Evolutionary conservation across 2,888 invertebrate species (phyloP).

Genomic region (Acronicta alni): DNA sequence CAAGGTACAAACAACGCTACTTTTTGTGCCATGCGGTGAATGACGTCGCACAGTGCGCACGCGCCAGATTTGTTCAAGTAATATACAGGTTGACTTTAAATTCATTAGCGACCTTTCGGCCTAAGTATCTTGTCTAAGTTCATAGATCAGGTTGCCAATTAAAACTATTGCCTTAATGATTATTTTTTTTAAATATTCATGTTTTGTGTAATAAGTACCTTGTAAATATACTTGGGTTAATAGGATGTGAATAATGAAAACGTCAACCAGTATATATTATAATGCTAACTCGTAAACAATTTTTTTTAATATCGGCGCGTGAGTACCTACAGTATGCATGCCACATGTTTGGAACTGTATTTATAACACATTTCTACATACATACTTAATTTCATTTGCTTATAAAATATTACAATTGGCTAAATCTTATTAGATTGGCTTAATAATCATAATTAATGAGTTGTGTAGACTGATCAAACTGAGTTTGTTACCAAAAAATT

Average conservation of each 20-base stretch:
- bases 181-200: no score
- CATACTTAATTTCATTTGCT: constrained; percentile 7
- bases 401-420: not conserved
- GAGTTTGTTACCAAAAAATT: not conserved
- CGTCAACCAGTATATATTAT: not conserved
- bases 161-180: no score
- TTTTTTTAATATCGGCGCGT: constrained; percentile 35
- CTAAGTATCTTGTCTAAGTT: no score
- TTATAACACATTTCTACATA: constrained; percentile 45
- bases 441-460: not conserved
- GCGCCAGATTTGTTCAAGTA: constrained; percentile 20
- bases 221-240: not conserved
- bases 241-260: not conserved
- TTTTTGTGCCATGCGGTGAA: constrained; percentile 57
- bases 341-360: constrained; percentile 52
- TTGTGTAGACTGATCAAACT: not conserved
- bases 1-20: constrained; percentile 71
- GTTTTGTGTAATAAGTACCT: not conserved
- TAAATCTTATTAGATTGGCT: constrained; percentile 1
- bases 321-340: constrained; percentile 58
- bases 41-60: constrained; percentile 35
- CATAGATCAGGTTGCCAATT: no score
- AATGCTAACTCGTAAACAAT: no score
- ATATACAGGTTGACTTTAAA: not conserved
- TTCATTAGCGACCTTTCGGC: no score